Evolutionary conservation across 2,113 vertebrate species (phyloP).

Genomic region (Procavia capensis): DNA sequence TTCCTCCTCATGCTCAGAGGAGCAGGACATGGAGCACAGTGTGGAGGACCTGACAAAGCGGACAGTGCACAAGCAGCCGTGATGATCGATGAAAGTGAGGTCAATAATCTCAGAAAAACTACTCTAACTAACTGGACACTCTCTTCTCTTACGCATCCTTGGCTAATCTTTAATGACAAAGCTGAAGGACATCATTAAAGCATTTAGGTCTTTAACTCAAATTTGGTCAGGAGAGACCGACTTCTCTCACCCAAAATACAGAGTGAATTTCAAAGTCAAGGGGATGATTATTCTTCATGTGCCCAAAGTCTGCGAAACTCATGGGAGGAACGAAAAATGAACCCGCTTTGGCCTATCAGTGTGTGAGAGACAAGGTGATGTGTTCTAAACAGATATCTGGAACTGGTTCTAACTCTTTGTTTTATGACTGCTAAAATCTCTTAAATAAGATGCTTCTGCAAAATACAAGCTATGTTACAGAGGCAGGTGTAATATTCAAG

Average conservation of each 20-base stretch:
- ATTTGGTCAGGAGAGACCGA: not conserved
- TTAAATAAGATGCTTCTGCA: not conserved
- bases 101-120: not conserved
- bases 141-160: not conserved
- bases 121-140: not conserved
- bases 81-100: not conserved
- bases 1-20: not conserved
- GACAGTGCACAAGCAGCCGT: not conserved
- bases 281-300: conserved; percentile 19
- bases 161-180: not conserved
- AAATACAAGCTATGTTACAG: not conserved
- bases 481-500: not conserved
- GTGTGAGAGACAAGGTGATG: not conserved
- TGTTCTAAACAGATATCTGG: conserved; percentile 7
- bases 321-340: not conserved
- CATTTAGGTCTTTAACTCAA: not conserved
- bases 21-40: not conserved
- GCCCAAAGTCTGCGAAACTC: conserved; percentile 29
- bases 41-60: not conserved
- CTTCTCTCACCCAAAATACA: conserved; percentile 7
- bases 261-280: conserved; percentile 49
- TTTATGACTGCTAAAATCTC: not conserved
- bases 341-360: not conserved
- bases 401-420: not conserved
- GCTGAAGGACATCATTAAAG: not conserved